Percentiles rank a stretch among this genome's conserved stretches.
phyloP scores from a whole-genome alignment of 2,888 invertebrate species.

The Melinaea marsaeus region DNA sequence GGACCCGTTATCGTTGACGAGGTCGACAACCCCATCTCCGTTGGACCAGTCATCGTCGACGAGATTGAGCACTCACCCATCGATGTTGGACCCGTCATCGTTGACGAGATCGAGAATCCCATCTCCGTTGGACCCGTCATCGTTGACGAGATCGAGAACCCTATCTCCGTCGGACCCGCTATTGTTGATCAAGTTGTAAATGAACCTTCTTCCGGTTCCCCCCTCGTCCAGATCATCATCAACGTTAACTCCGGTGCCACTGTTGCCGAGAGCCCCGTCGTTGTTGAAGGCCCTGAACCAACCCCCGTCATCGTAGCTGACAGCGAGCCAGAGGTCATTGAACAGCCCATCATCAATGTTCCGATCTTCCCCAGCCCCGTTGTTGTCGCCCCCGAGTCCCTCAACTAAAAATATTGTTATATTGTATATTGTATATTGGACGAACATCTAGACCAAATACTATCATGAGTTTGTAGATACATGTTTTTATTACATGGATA shows the following conservation, averaged over 20 bases:
- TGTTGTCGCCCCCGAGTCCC: slow-evolving; percentile 41
- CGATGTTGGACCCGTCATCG: slow-evolving; percentile 28
- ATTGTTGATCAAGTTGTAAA: slow-evolving; percentile 9
- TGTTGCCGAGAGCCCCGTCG: slow-evolving; percentile 9
- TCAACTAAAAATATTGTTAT: slow-evolving; percentile 37
- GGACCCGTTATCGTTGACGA: slow-evolving; percentile 39
- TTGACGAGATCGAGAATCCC: slow-evolving; percentile 8
- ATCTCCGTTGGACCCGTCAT: slow-evolving; percentile 23
- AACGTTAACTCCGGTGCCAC: slow-evolving; percentile 29
- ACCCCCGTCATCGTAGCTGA: not conserved
- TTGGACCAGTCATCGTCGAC: slow-evolving; percentile 40
- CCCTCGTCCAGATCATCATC: slow-evolving; percentile 38
- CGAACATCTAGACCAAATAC: not conserved
- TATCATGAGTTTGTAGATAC: no score
- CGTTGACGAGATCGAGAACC: slow-evolving; percentile 15
- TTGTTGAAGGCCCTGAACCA: not conserved
- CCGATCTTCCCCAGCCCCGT: slow-evolving; percentile 33
- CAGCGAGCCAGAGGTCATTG: not conserved
- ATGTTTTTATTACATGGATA: no score
- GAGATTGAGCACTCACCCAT: not conserved
- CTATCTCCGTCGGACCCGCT: slow-evolving; percentile 18
- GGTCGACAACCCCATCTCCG: slow-evolving; percentile 36
- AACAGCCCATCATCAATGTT: slow-evolving; percentile 9
- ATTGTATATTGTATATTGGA: not conserved
- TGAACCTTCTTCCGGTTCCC: slow-evolving; percentile 13